Evolutionary conservation across 2,113 vertebrate species (phyloP), one percentile per base, ranked within the genome.

Genomic region (Mionectes macconnelli): DNA sequence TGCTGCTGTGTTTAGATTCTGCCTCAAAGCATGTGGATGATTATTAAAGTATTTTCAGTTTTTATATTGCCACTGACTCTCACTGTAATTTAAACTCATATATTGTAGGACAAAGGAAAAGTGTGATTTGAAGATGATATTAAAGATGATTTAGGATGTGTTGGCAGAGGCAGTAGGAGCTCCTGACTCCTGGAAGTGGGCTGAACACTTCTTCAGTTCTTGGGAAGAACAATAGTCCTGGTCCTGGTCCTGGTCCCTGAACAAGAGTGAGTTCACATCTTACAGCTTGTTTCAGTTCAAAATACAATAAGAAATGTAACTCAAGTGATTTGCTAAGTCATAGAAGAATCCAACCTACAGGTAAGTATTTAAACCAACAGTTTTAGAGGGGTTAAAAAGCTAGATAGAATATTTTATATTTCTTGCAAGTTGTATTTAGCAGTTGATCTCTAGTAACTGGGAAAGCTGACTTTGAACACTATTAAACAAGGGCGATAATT

Each of bases 261-360:
- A 47, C 28, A 39, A 55, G 12, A 7, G 19, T 44, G 33, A 82
- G 31, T 1, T 1, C 35, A 52, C 6, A 50, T 0, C 6, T 50
- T 44, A 52, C 3, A 56, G 8, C 4, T 11, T 60, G 8, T 37
- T 87, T 50, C 21, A 44, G 6, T 67, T 59, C 35, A 78, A 85
- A 79, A 75, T 44, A 13, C 4, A 42, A 10, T 25, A 45, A 23
- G 67, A 84, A 76, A 57, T 6, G 3, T 37, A 77, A 67, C 9
- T 19, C 18, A 69, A 35, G 14, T 49, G 22, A 21, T 44, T 53
- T 22, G 20, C 1, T 68, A 52, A 55, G 2, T 37, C 7, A 44
- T 4, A 75, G 15, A 8, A 35, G 42, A 82, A 27, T 63, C 8
- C 20, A 70, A 75, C 3, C 4, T 57, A 14, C 10, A 50, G 16